Conservation (phyloP, 2,113 vertebrate genomes). For the Marcusenius ussheri region DNA sequence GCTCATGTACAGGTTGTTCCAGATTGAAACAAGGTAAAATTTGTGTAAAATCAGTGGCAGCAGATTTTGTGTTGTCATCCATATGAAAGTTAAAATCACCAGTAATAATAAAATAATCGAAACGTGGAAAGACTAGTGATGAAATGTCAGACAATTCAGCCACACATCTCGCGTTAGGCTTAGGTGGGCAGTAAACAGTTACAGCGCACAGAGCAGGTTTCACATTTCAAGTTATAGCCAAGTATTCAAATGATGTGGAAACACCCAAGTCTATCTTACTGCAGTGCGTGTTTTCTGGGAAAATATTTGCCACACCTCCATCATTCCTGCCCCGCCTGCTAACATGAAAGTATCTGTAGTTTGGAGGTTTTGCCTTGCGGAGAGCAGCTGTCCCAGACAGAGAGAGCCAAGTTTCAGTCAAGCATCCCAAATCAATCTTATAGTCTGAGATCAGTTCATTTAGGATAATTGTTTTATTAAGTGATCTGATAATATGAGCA, state of each 20-base stretch:
- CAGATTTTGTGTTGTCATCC: too few species aligned
- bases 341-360: background rate
- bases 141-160: too few species aligned
- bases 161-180: too few species aligned
- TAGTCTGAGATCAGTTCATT: background rate
- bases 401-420: background rate
- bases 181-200: too few species aligned
- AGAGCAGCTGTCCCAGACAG: background rate
- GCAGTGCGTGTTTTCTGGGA: background rate
- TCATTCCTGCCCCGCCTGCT: background rate
- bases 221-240: background rate
- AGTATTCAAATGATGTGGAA: background rate
- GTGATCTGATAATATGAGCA: too few species aligned
- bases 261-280: background rate
- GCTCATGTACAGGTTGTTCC: too few species aligned
- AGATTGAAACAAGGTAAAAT: too few species aligned
- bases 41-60: too few species aligned
- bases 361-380: background rate
- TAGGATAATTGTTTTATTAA: background rate
- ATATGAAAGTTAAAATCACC: too few species aligned
- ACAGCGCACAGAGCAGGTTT: background rate
- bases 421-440: background rate
- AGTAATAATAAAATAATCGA: too few species aligned
- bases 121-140: too few species aligned
- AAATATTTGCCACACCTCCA: background rate